A percentile compares a stretch with the other conserved stretches of the same genome.
Evolutionary conservation across 2,888 invertebrate genomes (phyloP).

Genomic region (Amaurobius ferox): DNA sequence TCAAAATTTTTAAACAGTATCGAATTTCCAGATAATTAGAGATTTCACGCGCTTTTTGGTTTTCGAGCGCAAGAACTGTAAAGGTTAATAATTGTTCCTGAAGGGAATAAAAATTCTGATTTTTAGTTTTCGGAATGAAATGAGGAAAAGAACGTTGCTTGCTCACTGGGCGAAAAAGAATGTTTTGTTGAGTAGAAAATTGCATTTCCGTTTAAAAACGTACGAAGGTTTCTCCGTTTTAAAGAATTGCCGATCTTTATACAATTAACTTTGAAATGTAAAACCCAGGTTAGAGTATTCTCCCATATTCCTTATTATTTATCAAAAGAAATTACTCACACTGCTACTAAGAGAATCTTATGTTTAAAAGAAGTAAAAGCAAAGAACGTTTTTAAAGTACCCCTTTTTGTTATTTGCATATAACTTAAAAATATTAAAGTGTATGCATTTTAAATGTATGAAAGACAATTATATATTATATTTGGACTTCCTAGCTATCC

Average conservation of each 20-base stretch:
- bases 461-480: too few relatives aligned
- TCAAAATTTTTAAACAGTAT: constrained; percentile 2
- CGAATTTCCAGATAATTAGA: constrained; percentile 13
- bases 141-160: neutral
- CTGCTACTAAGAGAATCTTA: too few relatives aligned
- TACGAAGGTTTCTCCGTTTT: neutral
- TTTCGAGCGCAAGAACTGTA: neutral
- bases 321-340: too few relatives aligned
- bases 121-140: neutral
- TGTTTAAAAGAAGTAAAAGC: too few relatives aligned
- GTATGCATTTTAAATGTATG: too few relatives aligned
- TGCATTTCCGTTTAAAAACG: neutral
- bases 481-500: too few relatives aligned
- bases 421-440: too few relatives aligned
- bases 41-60: constrained; percentile 11
- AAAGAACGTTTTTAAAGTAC: too few relatives aligned
- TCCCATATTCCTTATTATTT: too few relatives aligned
- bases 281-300: too few relatives aligned
- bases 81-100: neutral
- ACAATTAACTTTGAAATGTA: neutral
- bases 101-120: neutral
- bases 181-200: constrained; percentile 16
- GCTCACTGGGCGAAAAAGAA: neutral
- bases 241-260: neutral
- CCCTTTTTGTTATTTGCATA: too few relatives aligned